Base-by-base conservation (phyloP, 2,888 invertebrate species). In the Synergus itoensis region DNA sequence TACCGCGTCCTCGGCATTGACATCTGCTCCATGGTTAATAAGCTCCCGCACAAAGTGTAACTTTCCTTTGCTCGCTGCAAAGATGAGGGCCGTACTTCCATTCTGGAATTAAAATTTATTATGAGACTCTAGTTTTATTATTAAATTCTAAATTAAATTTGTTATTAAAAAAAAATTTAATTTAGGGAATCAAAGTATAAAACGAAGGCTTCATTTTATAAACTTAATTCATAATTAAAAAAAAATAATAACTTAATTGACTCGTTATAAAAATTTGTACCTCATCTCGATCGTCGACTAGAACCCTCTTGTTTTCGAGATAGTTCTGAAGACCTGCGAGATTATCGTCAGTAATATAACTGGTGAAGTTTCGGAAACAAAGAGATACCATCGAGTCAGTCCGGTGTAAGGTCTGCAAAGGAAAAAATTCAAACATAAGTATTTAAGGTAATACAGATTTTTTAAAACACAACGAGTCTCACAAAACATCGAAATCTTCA, bases 61-160 rank as follows among this genome's bases (percentile, higher is more conserved):
- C 88, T 97, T 96, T 45, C 99, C 99, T 88, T 96, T 96, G 89
- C 96, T 95, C 81, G 98, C 95, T 69, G 99, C 98, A 89, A 97
- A 95, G 94, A 99, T 98, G 90, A 99, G 96, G 77, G 97, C 97
- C 75, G 99, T 98, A 82, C 97, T 96, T 83, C 98, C 98, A 94
- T 98, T 98, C 98, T 98, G 91, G 41, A 69, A 67, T 43, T 53
- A 0, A 40, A 11, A 53, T 53, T 53, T 73, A n/a, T 18, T n/a
- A 8, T 67, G 21, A 53, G 0, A 53, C 12, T 5, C 14, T n/a
- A 12, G 7, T 18, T 64, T 36, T n/a, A 5, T 18, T 18, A 57
- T 9, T 18, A 9, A 57, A 57, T 18, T 57, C 1, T 9, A 4
- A 18, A 18, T 57, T 53, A 8, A 36, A 53, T 0, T 57, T 57